Conservation (phyloP, 2,888 invertebrate genomes). For the Erebia epiphron region DNA sequence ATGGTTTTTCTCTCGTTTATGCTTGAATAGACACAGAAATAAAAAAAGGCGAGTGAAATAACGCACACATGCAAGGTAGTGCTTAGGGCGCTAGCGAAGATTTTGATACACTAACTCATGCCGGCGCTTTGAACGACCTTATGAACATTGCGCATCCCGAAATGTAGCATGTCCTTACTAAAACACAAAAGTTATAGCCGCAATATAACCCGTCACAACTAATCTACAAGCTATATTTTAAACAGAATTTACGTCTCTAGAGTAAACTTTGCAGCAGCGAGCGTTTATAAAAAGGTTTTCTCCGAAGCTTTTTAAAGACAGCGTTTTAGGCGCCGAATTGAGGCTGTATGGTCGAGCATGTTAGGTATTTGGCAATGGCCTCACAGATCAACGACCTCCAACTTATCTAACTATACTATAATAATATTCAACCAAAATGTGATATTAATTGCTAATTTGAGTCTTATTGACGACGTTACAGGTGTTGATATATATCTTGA, state of each 20-base stretch:
- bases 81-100: slow-evolving; percentile 61
- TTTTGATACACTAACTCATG: slow-evolving; percentile 76
- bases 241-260: slow-evolving; percentile 31
- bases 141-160: slow-evolving; percentile 61
- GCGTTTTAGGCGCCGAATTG: slow-evolving; percentile 63
- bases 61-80: slow-evolving; percentile 36
- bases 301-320: slow-evolving; percentile 49
- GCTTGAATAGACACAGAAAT: slow-evolving; percentile 15
- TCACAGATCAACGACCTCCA: slow-evolving; percentile 67
- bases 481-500: slow-evolving; percentile 21
- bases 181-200: slow-evolving; percentile 44
- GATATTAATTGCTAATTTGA: slow-evolving; percentile 41
- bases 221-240: slow-evolving; percentile 33
- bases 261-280: slow-evolving; percentile 26
- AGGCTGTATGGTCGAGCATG: slow-evolving; percentile 63
- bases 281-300: slow-evolving; percentile 28
- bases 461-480: slow-evolving; percentile 36
- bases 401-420: slow-evolving; percentile 33
- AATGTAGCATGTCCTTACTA: slow-evolving; percentile 58
- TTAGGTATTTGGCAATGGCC: slow-evolving; percentile 82
- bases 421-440: slow-evolving; percentile 3
- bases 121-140: slow-evolving; percentile 64
- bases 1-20: slow-evolving; percentile 44
- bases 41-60: slow-evolving; percentile 12
- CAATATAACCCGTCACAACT: slow-evolving; percentile 30